Percentiles rank a stretch among this genome's conserved stretches.
phyloP scores from a whole-genome alignment of 2,797 vertebrate species.

The Neomorphus geoffroyi region DNA sequence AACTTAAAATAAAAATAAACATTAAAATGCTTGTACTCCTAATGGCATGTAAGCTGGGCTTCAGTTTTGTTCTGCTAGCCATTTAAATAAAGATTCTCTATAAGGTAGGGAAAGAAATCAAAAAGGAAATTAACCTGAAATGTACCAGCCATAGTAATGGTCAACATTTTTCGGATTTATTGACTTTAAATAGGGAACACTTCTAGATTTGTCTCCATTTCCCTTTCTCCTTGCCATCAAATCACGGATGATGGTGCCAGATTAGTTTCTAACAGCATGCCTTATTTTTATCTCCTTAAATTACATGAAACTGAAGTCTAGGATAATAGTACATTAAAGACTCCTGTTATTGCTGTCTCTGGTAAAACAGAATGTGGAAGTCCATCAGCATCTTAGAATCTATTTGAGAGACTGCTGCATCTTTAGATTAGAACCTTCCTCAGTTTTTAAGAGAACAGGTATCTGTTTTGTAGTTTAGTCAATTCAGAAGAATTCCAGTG shows the following conservation, averaged over 20 bases:
- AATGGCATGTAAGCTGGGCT: not conserved
- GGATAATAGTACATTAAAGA: not conserved
- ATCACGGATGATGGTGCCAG: not conserved
- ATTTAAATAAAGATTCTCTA: not conserved
- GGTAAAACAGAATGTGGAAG: not conserved
- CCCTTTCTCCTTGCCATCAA: not conserved
- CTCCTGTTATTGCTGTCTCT: not conserved
- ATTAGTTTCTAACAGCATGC: not conserved
- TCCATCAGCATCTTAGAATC: not conserved
- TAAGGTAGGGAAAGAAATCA: not conserved
- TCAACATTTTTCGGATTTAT: not conserved
- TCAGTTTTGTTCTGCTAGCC: not conserved
- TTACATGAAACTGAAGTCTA: not conserved
- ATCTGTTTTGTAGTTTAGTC: not conserved
- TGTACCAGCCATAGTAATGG: not conserved
- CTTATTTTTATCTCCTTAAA: not conserved
- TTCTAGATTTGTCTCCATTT: not conserved
- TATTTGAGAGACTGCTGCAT: not conserved
- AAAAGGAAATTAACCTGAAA: not conserved
- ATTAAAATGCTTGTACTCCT: not conserved
- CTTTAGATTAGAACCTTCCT: not conserved
- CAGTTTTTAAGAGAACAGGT: not conserved
- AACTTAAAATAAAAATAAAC: not conserved
- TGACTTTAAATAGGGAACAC: not conserved
- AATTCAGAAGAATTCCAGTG: not conserved